Evolutionary conservation across 2,113 vertebrate species (phyloP), one percentile per base, ranked within the genome.

Genomic region (Columba livia): DNA sequence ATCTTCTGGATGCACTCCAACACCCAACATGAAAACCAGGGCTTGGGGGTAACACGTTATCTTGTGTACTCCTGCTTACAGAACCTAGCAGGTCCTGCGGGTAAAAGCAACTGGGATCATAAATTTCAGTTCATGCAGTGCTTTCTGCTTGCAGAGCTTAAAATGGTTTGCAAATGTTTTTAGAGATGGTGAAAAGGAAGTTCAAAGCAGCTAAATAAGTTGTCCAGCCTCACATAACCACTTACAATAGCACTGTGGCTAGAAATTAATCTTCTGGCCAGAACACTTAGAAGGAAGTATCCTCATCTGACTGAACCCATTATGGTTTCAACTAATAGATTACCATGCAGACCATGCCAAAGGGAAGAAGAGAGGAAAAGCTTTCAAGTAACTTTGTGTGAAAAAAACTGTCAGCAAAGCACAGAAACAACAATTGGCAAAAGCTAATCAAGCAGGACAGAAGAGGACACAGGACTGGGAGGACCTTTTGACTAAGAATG

Each of bases 241-340:
- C 65, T 86, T 48, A 71, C 23, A 90, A 65, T 18, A 88, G 72
- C 61, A 34, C 65, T 65, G 72, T 67, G 61, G 72, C 82, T 81
- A 88, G 79, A 93, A 95, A 94, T 65, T 47, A 80, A 83, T 90
- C 65, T 71, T 66, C 72, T 93, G 82, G 70, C 82, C 94, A 88
- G 69, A 79, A 57, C 53, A 38, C 72, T 77, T 16, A 61, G 71
- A 60, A 90, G 53, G 64, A 83, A 84, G 48, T 64, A 86, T 84
- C 82, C 92, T 93, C 79, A 78, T 79, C 48, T 86, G 75, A 85
- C 96, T 58, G 2, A 60, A 88, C 57, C 89, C 42, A 85, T 73
- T 89, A n/a, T 24, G 34, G 26, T 67, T 80, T 48, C 90, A 95
- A 90, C 84, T 93, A 93, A 93, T 16, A 94, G 77, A 92, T 88